A percentile compares a stretch with the other conserved stretches of the same genome.
Conservation (phyloP, 2,113 vertebrate genomes). For the Saccopteryx bilineata region DNA sequence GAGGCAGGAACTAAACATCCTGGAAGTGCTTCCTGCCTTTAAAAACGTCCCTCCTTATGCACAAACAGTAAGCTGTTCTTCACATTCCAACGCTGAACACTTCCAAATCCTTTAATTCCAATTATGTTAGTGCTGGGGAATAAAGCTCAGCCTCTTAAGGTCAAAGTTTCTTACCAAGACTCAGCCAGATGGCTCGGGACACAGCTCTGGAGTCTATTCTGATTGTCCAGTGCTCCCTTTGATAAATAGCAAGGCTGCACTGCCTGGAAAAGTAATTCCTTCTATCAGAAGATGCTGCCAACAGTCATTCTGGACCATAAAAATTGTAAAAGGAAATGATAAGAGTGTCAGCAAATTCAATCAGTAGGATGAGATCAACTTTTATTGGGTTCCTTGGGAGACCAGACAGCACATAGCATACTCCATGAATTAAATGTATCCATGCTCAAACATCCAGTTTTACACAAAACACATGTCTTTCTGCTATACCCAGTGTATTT, state of each 20-base stretch:
- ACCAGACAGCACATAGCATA: conserved; percentile 57
- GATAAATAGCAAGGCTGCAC: conserved; percentile 59
- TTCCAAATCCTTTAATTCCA: conserved; percentile 25
- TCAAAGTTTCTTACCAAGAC: conserved; percentile 14
- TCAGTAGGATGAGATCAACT: conserved; percentile 70
- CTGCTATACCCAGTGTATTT: background rate
- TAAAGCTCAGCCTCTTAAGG: conserved; percentile 53
- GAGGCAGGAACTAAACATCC: background rate
- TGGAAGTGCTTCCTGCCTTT: conserved; percentile 19
- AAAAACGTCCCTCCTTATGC: background rate
- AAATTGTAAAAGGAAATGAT: conserved; percentile 72
- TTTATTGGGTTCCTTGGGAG: conserved; percentile 55
- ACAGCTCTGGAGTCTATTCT: conserved; percentile 27
- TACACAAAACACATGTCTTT: conserved; percentile 39
- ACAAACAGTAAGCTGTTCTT: background rate
- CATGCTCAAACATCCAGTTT: conserved; percentile 50
- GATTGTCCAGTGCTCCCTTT: conserved; percentile 29
- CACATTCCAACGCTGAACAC: background rate
- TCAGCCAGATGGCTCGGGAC: conserved; percentile 53
- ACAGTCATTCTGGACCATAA: conserved; percentile 56
- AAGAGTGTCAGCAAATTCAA: conserved; percentile 64
- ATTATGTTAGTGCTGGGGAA: background rate
- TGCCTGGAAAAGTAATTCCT: conserved; percentile 72
- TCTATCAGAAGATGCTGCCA: conserved; percentile 68
- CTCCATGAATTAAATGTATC: conserved; percentile 58